These are phyloP conservation scores for Thalassoma bifasciatum DNA, from an alignment of 2,113 vertebrate genomes.

Conservation along the genomic window DNA sequence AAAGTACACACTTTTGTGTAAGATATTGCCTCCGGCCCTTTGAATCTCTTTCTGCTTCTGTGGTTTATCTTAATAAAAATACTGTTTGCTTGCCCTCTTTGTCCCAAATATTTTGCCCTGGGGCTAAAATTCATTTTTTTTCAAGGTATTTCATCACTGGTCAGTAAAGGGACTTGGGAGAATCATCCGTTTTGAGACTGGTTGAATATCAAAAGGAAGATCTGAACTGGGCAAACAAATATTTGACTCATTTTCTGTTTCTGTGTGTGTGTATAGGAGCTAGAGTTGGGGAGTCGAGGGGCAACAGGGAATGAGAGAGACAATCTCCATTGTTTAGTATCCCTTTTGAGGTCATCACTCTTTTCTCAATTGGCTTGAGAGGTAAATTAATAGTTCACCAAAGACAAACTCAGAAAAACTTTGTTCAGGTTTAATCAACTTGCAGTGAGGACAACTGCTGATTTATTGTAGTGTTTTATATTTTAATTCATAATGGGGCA, in stretches of 20 bases:
- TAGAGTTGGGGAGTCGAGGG: not conserved
- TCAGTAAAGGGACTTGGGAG: slow-evolving; percentile 27
- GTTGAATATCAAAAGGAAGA: slow-evolving; percentile 20
- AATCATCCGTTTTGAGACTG: slow-evolving; percentile 29
- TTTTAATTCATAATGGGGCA: no score
- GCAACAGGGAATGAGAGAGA: not conserved
- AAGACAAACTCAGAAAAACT: not conserved
- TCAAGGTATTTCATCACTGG: slow-evolving; percentile 31
- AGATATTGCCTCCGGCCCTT: slow-evolving; percentile 30
- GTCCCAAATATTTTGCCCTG: slow-evolving; percentile 30
- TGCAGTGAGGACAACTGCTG: not conserved
- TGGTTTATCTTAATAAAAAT: slow-evolving; percentile 55
- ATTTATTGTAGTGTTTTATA: not conserved
- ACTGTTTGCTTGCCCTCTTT: slow-evolving; percentile 47
- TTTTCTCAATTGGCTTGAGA: not conserved
- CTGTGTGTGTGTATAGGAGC: not conserved
- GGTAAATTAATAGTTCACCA: not conserved
- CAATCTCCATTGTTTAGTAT: not conserved
- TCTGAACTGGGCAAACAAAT: slow-evolving; percentile 25
- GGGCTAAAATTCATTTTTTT: slow-evolving; percentile 19
- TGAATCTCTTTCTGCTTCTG: slow-evolving; percentile 17
- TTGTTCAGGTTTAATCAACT: not conserved
- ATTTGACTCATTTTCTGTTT: slow-evolving; percentile 15
- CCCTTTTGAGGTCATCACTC: slow-evolving; percentile 12
- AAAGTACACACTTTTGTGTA: slow-evolving; percentile 16